These are phyloP conservation scores for Agonopterix alstromeriana DNA, from an alignment of 2,888 invertebrate species.

Conservation along the genomic window DNA sequence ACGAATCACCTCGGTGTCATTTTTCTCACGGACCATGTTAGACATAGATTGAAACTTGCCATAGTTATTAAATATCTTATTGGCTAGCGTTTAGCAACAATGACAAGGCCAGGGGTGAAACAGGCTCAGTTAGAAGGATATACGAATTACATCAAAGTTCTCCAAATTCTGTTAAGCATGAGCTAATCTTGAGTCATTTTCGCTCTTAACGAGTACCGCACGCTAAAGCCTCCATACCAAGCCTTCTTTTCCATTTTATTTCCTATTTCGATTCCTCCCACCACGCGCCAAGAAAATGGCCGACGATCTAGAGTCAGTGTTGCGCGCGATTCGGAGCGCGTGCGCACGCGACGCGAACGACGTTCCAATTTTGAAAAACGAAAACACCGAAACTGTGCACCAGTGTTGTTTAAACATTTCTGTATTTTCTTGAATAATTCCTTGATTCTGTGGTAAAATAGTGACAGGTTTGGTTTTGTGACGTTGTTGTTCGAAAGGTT, in stretches of 20 bases:
- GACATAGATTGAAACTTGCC: no score
- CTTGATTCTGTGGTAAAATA: slow-evolving; percentile 10
- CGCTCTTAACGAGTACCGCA: slow-evolving; percentile 21
- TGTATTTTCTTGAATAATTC: slow-evolving; percentile 6
- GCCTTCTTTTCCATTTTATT: slow-evolving; percentile 55
- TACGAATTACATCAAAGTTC: no score
- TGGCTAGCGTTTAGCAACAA: no score
- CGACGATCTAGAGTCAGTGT: slow-evolving; percentile 45
- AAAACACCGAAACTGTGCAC: slow-evolving; percentile 25
- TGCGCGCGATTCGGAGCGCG: slow-evolving; percentile 52
- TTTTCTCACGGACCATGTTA: no score
- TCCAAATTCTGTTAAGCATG: neutral
- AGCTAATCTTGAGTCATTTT: slow-evolving; percentile 11
- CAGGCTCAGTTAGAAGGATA: no score
- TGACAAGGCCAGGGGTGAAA: no score
- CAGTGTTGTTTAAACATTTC: neutral
- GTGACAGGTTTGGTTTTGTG: slow-evolving; percentile 14
- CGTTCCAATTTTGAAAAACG: slow-evolving; percentile 22
- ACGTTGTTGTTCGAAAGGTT: slow-evolving; percentile 7
- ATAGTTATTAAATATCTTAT: no score
- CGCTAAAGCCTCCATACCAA: slow-evolving; percentile 18
- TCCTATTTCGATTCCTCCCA: slow-evolving; percentile 58
- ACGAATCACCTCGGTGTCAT: no score
- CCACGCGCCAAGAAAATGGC: slow-evolving; percentile 60
- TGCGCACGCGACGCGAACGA: slow-evolving; percentile 39